A percentile compares a stretch with the other conserved stretches of the same genome.
Conservation (phyloP, 1,140 invertebrate genomes). For the Pseudomyrmex sp. region DNA sequence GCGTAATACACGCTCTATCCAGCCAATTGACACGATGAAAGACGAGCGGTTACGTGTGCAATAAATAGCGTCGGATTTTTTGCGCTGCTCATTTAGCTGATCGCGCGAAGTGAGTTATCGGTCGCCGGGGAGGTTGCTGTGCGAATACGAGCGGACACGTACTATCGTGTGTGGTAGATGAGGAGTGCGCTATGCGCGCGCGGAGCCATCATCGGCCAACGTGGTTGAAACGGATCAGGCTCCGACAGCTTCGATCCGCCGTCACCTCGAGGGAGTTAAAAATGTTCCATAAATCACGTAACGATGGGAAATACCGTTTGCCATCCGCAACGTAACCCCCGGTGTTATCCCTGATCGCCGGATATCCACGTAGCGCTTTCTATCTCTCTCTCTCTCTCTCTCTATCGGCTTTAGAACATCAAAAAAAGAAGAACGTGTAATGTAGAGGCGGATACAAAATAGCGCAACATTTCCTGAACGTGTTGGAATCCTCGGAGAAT, state of each 20-base stretch:
- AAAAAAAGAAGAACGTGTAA: constrained; percentile 26
- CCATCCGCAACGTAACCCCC: constrained; percentile 68
- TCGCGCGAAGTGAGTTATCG: constrained; percentile 59
- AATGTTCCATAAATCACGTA: constrained; percentile 82
- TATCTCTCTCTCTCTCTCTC: too few species aligned
- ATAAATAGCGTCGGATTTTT: constrained; percentile 74
- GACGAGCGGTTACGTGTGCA: constrained; percentile 22
- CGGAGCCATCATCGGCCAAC: constrained; percentile 61
- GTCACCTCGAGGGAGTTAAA: constrained; percentile 79
- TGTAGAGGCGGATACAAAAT: background rate
- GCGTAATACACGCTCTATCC: background rate
- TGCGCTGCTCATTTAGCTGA: constrained; percentile 69
- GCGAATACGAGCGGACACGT: constrained; percentile 32
- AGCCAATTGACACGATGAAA: constrained; percentile 7
- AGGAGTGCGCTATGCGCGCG: constrained; percentile 29
- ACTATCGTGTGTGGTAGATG: constrained; percentile 11
- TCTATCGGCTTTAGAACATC: constrained; percentile 26
- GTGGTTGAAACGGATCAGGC: constrained; percentile 61
- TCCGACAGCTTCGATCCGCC: constrained; percentile 57
- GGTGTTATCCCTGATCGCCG: constrained; percentile 12
- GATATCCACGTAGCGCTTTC: constrained; percentile 28
- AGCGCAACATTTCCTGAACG: background rate
- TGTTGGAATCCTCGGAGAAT: background rate
- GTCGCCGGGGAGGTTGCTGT: constrained; percentile 45
- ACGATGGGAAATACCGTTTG: constrained; percentile 77